Percentiles rank a stretch among this genome's conserved stretches.
These are phyloP conservation scores for Troilus luridus DNA, from an alignment of 2,888 invertebrate species.

Conservation along the genomic window DNA sequence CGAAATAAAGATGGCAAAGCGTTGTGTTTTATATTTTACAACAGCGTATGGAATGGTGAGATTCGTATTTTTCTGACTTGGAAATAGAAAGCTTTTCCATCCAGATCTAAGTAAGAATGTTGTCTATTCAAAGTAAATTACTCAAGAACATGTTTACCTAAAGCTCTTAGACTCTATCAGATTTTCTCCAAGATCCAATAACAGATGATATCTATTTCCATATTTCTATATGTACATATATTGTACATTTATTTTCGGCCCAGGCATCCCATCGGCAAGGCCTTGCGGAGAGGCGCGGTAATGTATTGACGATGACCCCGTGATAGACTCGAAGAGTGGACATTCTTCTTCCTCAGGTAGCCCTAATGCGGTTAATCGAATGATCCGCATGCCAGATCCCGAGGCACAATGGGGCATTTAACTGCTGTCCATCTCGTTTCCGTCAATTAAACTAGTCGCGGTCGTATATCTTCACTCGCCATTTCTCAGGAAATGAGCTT, in stretches of 20 bases:
- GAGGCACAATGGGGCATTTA: conserved; percentile 3
- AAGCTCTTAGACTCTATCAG: neutral
- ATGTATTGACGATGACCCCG: conserved; percentile 14
- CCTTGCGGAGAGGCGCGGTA: neutral
- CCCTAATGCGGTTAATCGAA: conserved; percentile 13
- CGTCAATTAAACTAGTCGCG: conserved; percentile 17
- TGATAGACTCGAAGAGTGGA: neutral
- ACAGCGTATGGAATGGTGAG: neutral
- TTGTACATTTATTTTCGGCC: neutral
- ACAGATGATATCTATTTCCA: neutral
- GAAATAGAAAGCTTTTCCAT: neutral
- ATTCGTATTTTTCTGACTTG: neutral
- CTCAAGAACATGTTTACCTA: neutral
- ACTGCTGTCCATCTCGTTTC: neutral
- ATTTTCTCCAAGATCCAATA: neutral
- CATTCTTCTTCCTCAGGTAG: neutral
- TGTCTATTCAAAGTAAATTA: neutral
- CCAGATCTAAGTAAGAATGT: neutral
- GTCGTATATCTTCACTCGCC: conserved; percentile 12
- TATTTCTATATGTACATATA: neutral
- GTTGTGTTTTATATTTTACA: neutral
- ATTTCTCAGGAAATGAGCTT: neutral
- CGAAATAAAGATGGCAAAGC: too few relatives aligned
- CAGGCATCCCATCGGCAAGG: neutral
- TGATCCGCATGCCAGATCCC: neutral